Evolutionary conservation across 2,113 vertebrate species (phyloP).

Genomic region (Passerina amoena): DNA sequence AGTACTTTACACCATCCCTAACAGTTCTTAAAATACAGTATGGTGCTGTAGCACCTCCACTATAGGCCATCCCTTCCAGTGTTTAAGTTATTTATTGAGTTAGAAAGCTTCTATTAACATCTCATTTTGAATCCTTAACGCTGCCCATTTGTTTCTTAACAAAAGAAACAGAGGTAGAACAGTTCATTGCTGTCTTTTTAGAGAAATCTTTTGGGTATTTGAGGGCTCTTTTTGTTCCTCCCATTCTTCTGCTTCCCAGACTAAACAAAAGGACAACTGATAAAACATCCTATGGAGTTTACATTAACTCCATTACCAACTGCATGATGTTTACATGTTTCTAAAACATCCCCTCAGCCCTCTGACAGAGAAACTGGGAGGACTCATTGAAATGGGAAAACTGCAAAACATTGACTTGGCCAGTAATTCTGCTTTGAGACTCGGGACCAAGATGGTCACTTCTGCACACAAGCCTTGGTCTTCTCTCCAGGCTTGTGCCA

Average conservation of each 20-base stretch:
- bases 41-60: not conserved
- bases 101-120: not conserved
- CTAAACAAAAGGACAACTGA: slow-evolving; percentile 47
- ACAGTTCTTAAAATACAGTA: not conserved
- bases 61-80: not conserved
- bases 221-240: not conserved
- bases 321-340: slow-evolving; percentile 33
- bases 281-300: slow-evolving; percentile 55
- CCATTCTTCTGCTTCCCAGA: slow-evolving; percentile 5
- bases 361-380: not conserved
- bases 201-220: not conserved
- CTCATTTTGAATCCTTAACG: not conserved
- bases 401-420: not conserved
- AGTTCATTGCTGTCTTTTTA: not conserved
- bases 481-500: not conserved
- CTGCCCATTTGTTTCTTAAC: not conserved
- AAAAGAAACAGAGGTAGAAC: not conserved
- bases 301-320: slow-evolving; percentile 29
- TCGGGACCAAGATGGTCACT: not conserved
- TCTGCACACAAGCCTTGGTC: not conserved
- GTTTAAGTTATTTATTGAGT: not conserved
- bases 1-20: not conserved
- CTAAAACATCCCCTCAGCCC: slow-evolving; percentile 3
- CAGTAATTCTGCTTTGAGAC: not conserved
- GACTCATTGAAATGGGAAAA: not conserved